phyloP scores from a whole-genome alignment of 2,888 invertebrate species.

The Drosophila kuntzei region DNA sequence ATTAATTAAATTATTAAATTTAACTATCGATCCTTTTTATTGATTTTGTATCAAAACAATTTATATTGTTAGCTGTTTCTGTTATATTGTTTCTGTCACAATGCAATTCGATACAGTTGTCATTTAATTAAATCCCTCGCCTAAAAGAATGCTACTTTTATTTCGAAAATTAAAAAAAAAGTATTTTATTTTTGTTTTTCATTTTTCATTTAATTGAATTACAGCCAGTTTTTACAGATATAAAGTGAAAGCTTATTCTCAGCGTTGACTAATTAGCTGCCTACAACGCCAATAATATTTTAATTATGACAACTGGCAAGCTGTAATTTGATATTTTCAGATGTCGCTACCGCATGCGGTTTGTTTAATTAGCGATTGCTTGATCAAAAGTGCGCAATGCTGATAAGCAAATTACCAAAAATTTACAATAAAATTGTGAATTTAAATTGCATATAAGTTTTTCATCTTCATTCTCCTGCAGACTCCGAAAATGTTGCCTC shows the following conservation, averaged over 20 bases:
- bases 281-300: conserved; percentile 54
- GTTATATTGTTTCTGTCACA: no score
- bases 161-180: not conserved
- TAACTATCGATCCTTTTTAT: no score
- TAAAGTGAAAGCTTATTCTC: conserved; percentile 56
- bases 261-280: conserved; percentile 39
- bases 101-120: no score
- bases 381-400: conserved; percentile 35
- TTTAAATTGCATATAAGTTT: conserved; percentile 54
- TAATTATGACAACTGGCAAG: conserved; percentile 71
- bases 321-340: conserved; percentile 56
- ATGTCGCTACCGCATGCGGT: conserved; percentile 66
- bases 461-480: not conserved
- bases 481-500: conserved; percentile 18
- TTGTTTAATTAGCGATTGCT: conserved; percentile 67
- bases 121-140: not conserved
- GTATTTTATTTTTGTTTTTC: no score
- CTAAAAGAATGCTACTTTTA: conserved; percentile 24
- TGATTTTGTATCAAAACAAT: no score
- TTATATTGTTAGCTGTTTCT: no score
- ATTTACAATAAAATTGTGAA: conserved; percentile 58
- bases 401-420: conserved; percentile 77
- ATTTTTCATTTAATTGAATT: not conserved
- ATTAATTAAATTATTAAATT: no score
- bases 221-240: not conserved